Conservation (phyloP, 1,140 invertebrate genomes). For the Sycobia sp. region DNA sequence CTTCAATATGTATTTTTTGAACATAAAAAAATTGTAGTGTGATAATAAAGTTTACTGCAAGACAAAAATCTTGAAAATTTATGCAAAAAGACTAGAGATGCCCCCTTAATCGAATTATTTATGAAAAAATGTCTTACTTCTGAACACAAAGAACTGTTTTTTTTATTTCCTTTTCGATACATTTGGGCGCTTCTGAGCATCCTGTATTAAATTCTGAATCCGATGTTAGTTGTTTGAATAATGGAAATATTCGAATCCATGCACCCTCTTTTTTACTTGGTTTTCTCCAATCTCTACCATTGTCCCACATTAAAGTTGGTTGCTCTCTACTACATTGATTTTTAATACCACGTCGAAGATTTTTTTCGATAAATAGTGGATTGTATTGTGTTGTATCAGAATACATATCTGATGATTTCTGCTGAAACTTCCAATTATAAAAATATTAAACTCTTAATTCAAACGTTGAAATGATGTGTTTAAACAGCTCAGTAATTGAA, state of each 20-base stretch:
- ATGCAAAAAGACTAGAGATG: too few species aligned
- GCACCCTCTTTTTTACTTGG: conserved; percentile 64
- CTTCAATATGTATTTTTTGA: too few species aligned
- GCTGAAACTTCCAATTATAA: conserved; percentile 9
- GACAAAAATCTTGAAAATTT: too few species aligned
- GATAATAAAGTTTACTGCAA: too few species aligned
- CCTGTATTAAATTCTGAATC: conserved; percentile 35
- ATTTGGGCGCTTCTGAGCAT: conserved; percentile 34
- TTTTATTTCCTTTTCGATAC: conserved; percentile 51
- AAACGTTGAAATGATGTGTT: too few species aligned
- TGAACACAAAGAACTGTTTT: conserved; percentile 51
- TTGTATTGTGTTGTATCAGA: conserved; percentile 45
- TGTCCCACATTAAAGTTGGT: conserved; percentile 61
- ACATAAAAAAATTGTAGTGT: too few species aligned
- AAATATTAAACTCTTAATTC: not conserved
- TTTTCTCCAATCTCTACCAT: conserved; percentile 67
- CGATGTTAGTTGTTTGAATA: conserved; percentile 39
- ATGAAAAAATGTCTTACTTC: conserved; percentile 50
- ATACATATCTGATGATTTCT: conserved; percentile 40
- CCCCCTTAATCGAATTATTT: too few species aligned
- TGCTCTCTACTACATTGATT: conserved; percentile 38
- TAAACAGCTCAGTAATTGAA: too few species aligned
- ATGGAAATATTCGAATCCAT: conserved; percentile 69
- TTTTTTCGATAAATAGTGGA: conserved; percentile 44
- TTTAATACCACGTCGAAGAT: conserved; percentile 44